Percentiles rank a stretch among this genome's conserved stretches.
Evolutionary conservation across 2,113 vertebrate species (phyloP).

Genomic region (Aptenodytes forsteri): DNA sequence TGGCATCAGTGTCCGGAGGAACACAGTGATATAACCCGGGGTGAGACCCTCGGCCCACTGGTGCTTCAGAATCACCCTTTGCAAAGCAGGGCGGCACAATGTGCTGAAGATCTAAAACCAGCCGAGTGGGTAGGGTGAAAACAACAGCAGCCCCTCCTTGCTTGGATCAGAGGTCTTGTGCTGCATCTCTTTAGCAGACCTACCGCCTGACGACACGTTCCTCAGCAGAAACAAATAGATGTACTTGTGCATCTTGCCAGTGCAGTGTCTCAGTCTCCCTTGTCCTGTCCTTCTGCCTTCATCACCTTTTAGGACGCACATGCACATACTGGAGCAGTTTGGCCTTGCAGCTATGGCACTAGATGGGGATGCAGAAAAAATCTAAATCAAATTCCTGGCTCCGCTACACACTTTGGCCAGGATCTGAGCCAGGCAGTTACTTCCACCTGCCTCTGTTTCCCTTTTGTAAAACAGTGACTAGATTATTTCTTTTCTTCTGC

Average conservation of each 20-base stretch:
- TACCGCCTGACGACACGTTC: rapidly evolving
- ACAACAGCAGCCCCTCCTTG: neutral
- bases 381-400: neutral
- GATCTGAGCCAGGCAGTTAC: neutral
- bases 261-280: rapidly evolving
- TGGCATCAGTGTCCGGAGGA: rapidly evolving
- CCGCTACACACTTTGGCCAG: neutral
- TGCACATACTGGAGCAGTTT: rapidly evolving
- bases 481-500: neutral
- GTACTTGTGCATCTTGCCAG: neutral
- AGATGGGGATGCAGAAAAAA: neutral
- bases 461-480: rapidly evolving
- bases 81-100: neutral
- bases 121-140: rapidly evolving
- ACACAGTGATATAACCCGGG: rapidly evolving
- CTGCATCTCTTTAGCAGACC: neutral
- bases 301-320: rapidly evolving
- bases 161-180: neutral
- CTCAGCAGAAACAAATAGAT: neutral
- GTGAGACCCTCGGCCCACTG: neutral
- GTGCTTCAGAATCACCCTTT: neutral
- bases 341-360: neutral
- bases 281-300: neutral
- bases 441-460: neutral
- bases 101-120: neutral